Percentiles rank a stretch among this genome's conserved stretches.
Conservation (phyloP, 2,797 vertebrate species). For the Tangara arthus region DNA sequence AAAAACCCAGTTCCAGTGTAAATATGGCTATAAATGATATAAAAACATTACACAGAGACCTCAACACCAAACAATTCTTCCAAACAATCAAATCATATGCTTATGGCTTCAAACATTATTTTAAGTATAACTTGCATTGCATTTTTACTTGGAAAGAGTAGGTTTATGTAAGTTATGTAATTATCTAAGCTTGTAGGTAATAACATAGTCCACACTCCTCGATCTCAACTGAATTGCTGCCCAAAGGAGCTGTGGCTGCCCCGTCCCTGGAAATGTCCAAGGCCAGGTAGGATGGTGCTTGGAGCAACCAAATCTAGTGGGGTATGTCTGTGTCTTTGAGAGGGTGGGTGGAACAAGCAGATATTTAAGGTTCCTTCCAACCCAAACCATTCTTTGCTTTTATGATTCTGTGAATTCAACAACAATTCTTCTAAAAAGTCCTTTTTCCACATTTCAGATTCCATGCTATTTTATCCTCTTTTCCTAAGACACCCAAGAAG, state of each 20-base stretch:
- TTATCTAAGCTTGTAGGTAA: background rate
- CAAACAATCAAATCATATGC: background rate
- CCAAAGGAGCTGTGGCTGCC: background rate
- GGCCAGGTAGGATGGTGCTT: background rate
- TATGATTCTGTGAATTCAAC: background rate
- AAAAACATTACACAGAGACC: background rate
- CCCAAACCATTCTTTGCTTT: background rate
- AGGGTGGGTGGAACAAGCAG: background rate
- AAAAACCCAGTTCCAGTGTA: background rate
- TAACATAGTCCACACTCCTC: accelerated
- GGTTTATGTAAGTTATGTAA: background rate
- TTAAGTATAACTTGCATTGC: background rate
- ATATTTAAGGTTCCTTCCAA: background rate
- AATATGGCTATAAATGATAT: accelerated
- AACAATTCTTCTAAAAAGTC: background rate
- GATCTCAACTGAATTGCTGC: background rate
- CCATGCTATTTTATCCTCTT: background rate
- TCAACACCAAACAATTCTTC: background rate
- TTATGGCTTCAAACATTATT: background rate
- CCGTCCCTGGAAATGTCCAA: background rate
- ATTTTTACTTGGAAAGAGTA: background rate
- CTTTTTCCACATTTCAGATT: background rate
- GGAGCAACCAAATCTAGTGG: background rate
- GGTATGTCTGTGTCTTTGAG: background rate
- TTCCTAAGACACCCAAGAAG: background rate